phyloP scores from a whole-genome alignment of 2,113 vertebrate species.

The Petroica traversi region DNA sequence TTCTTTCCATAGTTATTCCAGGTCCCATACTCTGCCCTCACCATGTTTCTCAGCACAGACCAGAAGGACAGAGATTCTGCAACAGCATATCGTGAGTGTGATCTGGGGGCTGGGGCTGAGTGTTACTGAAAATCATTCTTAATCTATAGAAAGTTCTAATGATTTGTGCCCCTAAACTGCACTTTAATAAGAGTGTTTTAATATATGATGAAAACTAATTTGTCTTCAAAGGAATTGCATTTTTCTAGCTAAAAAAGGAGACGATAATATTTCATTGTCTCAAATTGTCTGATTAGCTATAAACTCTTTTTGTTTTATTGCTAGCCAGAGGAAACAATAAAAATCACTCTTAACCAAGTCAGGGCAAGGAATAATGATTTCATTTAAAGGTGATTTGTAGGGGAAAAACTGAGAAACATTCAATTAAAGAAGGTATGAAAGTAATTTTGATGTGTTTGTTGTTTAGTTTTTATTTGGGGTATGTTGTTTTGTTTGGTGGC shows the following conservation, averaged over 20 bases:
- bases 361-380: background rate
- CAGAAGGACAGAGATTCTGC: conserved; percentile 92
- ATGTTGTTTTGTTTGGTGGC: background rate
- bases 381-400: background rate
- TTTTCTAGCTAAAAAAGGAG: background rate
- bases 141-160: background rate
- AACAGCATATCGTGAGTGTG: conserved; percentile 89
- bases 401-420: background rate
- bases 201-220: background rate
- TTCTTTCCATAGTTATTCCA: conserved; percentile 84
- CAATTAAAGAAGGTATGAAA: background rate
- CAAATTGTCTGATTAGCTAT: background rate
- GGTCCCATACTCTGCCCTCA: conserved; percentile 94
- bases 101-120: background rate
- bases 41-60: conserved; percentile 92
- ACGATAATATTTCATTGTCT: background rate
- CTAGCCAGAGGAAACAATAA: background rate
- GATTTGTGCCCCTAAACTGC: background rate
- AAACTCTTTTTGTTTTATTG: background rate
- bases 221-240: background rate
- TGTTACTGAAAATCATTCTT: background rate
- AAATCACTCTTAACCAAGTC: background rate
- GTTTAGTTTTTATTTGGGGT: background rate
- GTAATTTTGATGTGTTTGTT: background rate
- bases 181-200: background rate